phyloP scores from a whole-genome alignment of 2,113 vertebrate species.

The Gobius niger region DNA sequence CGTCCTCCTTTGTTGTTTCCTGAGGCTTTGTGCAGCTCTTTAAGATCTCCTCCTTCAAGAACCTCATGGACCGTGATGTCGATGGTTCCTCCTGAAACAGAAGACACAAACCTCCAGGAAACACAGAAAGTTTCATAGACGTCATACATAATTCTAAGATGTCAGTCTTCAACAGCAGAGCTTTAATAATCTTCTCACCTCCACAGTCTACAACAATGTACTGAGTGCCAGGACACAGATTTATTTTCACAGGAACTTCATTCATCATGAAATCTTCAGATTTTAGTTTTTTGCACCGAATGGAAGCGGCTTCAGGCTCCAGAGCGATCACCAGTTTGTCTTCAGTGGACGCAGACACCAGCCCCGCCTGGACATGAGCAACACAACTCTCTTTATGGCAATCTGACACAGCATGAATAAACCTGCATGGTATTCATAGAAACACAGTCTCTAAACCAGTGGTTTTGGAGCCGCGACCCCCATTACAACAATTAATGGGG shows the following conservation, averaged over 20 bases:
- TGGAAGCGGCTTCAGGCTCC: not conserved
- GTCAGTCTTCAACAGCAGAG: too few relatives aligned
- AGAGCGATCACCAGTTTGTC: not conserved
- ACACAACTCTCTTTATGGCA: too few relatives aligned
- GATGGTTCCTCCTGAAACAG: slow-evolving; percentile 34
- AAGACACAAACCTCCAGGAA: not conserved
- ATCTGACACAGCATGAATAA: too few relatives aligned
- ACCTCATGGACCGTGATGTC: slow-evolving; percentile 65
- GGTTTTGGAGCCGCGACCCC: too few relatives aligned
- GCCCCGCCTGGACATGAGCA: not conserved
- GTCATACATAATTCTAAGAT: too few relatives aligned
- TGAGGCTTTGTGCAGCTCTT: slow-evolving; percentile 47
- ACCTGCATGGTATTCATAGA: too few relatives aligned
- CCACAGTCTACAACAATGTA: slow-evolving; percentile 66
- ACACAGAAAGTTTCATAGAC: not conserved
- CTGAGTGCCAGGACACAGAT: slow-evolving; percentile 35
- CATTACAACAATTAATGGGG: too few relatives aligned
- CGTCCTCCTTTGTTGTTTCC: slow-evolving; percentile 50
- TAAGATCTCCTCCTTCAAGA: slow-evolving; percentile 25
- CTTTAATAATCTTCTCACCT: slow-evolving; percentile 33
- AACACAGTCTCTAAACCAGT: too few relatives aligned
- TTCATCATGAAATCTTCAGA: not conserved
- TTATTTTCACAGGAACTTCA: not conserved
- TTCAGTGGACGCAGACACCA: not conserved
- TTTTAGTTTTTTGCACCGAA: not conserved